Evolutionary conservation across 2,888 invertebrate genomes (phyloP).

Genomic region (Caenorhabditis wallacei): DNA sequence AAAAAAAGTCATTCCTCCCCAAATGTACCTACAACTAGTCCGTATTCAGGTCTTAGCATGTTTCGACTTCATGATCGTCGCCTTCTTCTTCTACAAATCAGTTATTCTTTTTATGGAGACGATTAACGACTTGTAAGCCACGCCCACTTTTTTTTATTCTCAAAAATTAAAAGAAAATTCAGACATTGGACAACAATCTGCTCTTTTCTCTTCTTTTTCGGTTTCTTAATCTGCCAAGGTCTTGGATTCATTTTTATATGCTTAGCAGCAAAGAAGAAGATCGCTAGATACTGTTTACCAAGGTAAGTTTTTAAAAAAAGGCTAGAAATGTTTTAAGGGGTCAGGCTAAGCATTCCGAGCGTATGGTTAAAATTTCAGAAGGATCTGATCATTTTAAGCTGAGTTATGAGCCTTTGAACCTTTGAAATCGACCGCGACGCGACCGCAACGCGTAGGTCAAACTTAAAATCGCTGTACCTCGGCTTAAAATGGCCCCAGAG

Average conservation of each 20-base stretch:
- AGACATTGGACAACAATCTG: constrained; percentile 69
- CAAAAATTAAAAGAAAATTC: constrained; percentile 16
- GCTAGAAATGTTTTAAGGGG: not conserved
- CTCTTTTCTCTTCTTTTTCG: constrained; percentile 66
- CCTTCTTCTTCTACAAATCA: constrained; percentile 67
- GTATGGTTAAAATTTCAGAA: not conserved
- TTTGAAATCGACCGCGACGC: not conserved
- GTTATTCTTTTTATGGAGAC: constrained; percentile 59
- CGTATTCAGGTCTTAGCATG: constrained; percentile 67
- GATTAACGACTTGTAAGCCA: constrained; percentile 56
- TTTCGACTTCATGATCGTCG: constrained; percentile 72
- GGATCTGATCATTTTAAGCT: not conserved
- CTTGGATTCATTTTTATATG: constrained; percentile 71
- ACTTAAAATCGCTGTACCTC: not conserved
- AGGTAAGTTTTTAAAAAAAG: constrained; percentile 26
- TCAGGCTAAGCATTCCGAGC: not conserved
- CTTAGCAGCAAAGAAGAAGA: constrained; percentile 66
- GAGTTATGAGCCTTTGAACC: not conserved
- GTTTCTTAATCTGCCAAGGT: constrained; percentile 68
- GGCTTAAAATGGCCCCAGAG: not conserved
- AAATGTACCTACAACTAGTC: not conserved
- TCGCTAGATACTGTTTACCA: constrained; percentile 70
- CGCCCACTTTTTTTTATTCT: not conserved
- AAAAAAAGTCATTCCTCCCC: not conserved
- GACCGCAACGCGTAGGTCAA: not conserved